Percentiles rank a stretch among this genome's conserved stretches.
Conservation (phyloP, 2,113 vertebrate species). For the Nansenia antarctica region DNA sequence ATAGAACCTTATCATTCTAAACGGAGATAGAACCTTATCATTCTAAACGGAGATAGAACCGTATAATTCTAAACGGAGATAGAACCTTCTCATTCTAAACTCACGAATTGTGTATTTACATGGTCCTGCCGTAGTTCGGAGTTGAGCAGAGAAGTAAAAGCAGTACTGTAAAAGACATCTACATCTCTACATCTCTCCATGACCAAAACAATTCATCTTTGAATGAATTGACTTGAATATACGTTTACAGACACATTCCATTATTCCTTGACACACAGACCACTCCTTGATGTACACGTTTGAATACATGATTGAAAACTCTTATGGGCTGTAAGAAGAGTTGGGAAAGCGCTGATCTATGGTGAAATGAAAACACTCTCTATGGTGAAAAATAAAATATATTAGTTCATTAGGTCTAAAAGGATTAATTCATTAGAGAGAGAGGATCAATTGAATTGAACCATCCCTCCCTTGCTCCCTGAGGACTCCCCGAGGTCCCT, state of each 20-base stretch:
- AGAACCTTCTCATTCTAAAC: too few relatives aligned
- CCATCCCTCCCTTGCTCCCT: too few relatives aligned
- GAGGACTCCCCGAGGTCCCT: constrained; percentile 26
- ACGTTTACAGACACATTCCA: neutral
- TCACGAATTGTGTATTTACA: too few relatives aligned
- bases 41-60: too few relatives aligned
- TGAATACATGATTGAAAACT: neutral
- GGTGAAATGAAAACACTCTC: constrained; percentile 24
- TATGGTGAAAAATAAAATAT: constrained; percentile 37
- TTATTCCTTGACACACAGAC: neutral
- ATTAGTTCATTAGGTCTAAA: constrained; percentile 48
- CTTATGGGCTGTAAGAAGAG: neutral
- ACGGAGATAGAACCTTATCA: too few relatives aligned
- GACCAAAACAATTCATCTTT: neutral
- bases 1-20: too few relatives aligned
- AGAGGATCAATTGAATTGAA: constrained; percentile 66
- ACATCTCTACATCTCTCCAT: too few relatives aligned
- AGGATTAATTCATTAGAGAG: constrained; percentile 65
- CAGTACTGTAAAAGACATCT: too few relatives aligned
- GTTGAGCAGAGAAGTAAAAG: too few relatives aligned
- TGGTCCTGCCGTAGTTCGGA: too few relatives aligned
- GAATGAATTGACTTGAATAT: neutral
- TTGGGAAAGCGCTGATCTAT: neutral
- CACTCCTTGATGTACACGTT: neutral
- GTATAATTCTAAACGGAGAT: too few relatives aligned